A percentile compares a stretch with the other conserved stretches of the same genome.
These are phyloP conservation scores for Epicauta chinensis DNA, from an alignment of 1,140 invertebrate genomes.

Conservation along the genomic window DNA sequence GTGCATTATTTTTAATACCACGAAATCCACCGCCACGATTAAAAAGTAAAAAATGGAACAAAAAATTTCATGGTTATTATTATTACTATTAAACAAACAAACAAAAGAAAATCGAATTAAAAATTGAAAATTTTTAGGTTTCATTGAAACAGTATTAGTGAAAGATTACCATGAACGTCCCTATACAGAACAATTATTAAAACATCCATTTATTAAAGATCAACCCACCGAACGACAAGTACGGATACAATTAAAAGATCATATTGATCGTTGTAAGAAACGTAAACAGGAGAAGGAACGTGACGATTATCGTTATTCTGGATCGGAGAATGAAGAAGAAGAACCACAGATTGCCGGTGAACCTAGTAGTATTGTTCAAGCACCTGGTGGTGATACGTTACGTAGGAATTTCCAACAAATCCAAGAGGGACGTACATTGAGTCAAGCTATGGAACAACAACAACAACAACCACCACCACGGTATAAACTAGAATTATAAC, in stretches of 20 bases:
- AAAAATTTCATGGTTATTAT: slow-evolving; percentile 72
- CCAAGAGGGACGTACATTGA: slow-evolving; percentile 74
- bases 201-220: slow-evolving; percentile 96
- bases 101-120: neutral
- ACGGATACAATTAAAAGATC: slow-evolving; percentile 97
- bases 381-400: slow-evolving; percentile 82
- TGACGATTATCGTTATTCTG: slow-evolving; percentile 78
- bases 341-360: slow-evolving; percentile 77
- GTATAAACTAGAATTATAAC: slow-evolving; percentile 20
- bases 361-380: slow-evolving; percentile 84
- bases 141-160: slow-evolving; percentile 83
- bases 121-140: slow-evolving; percentile 41
- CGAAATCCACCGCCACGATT: slow-evolving; percentile 94
- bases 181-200: slow-evolving; percentile 95
- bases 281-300: slow-evolving; percentile 85
- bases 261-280: slow-evolving; percentile 96
- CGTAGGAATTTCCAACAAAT: slow-evolving; percentile 96
- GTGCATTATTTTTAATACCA: slow-evolving; percentile 92
- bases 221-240: slow-evolving; percentile 97
- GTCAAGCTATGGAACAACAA: slow-evolving; percentile 39
- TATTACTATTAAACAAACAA: neutral
- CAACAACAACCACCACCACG: slow-evolving; percentile 30
- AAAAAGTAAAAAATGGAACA: slow-evolving; percentile 98
- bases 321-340: slow-evolving; percentile 85
- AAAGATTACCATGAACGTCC: slow-evolving; percentile 98